phyloP scores from a whole-genome alignment of 2,888 invertebrate species.

The Mesorhabditis spiculigera region DNA sequence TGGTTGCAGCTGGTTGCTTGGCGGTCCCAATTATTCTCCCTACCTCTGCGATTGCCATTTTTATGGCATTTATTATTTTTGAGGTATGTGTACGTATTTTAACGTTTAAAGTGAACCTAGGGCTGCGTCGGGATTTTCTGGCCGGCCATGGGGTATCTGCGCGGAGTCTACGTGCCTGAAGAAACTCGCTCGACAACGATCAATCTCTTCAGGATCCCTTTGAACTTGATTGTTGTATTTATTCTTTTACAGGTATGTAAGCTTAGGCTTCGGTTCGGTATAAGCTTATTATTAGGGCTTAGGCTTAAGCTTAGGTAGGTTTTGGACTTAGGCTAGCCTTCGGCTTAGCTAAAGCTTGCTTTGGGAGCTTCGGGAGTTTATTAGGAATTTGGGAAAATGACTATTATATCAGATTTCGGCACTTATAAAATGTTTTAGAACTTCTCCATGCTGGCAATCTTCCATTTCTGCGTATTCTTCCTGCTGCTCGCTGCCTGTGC shows the following conservation, averaged over 20 bases:
- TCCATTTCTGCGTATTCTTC: constrained; percentile 61
- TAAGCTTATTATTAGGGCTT: no score
- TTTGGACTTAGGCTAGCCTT: no score
- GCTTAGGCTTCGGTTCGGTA: no score
- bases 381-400: no score
- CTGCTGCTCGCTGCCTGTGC: constrained; percentile 58
- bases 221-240: constrained; percentile 63
- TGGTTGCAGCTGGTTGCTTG: constrained; percentile 59
- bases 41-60: constrained; percentile 51
- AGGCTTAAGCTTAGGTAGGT: no score
- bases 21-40: constrained; percentile 61
- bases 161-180: constrained; percentile 62
- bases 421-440: constrained; percentile 39
- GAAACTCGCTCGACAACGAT: constrained; percentile 63
- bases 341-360: no score
- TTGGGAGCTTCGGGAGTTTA: no score
- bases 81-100: constrained; percentile 52
- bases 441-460: constrained; percentile 60
- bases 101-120: constrained; percentile 31
- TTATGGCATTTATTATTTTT: constrained; percentile 62
- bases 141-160: constrained; percentile 63
- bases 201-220: constrained; percentile 64
- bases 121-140: constrained; percentile 63
- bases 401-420: background rate
- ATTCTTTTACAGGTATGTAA: constrained; percentile 60